A percentile compares a stretch with the other conserved stretches of the same genome.
Conservation (phyloP, 2,888 invertebrate species). For the Caenorhabditis wallacei region DNA sequence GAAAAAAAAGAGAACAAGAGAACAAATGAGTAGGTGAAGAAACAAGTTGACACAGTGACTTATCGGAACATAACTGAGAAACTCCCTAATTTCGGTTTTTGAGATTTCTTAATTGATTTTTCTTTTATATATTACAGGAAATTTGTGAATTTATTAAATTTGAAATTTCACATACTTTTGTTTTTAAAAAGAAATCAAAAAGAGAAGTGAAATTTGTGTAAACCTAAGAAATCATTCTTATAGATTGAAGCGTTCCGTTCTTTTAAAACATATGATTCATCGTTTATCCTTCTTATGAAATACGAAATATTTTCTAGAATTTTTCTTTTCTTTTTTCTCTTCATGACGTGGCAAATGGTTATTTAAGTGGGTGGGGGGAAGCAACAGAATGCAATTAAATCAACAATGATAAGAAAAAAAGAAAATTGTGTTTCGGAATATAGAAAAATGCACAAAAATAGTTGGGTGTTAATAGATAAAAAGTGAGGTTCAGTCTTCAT, state of each 20-base stretch:
- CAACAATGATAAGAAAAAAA: constrained; percentile 26
- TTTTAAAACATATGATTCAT: constrained; percentile 15
- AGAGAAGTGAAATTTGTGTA: too few relatives aligned
- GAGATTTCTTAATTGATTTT: not conserved
- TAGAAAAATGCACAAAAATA: constrained; percentile 45
- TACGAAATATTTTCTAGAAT: not conserved
- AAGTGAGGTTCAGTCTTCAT: not conserved
- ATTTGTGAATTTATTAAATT: too few relatives aligned
- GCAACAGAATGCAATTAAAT: constrained; percentile 50
- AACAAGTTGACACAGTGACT: constrained; percentile 60
- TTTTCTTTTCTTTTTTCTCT: not conserved
- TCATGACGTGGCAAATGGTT: constrained; percentile 35
- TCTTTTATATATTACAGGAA: too few relatives aligned
- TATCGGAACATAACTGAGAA: constrained; percentile 10
- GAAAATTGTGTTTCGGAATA: constrained; percentile 40
- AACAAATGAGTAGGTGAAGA: constrained; percentile 17
- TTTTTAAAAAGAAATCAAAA: too few relatives aligned
- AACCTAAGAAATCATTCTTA: too few relatives aligned
- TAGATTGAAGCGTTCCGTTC: not conserved
- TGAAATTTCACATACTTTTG: too few relatives aligned
- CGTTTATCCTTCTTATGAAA: constrained; percentile 3
- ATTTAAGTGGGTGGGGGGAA: constrained; percentile 4
- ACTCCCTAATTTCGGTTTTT: not conserved
- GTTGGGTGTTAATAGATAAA: constrained; percentile 29
- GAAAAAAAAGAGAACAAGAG: constrained; percentile 13